A percentile compares a stretch with the other conserved stretches of the same genome.
These are phyloP conservation scores for Lithosia quadra DNA, from an alignment of 2,888 invertebrate species.

Conservation along the genomic window DNA sequence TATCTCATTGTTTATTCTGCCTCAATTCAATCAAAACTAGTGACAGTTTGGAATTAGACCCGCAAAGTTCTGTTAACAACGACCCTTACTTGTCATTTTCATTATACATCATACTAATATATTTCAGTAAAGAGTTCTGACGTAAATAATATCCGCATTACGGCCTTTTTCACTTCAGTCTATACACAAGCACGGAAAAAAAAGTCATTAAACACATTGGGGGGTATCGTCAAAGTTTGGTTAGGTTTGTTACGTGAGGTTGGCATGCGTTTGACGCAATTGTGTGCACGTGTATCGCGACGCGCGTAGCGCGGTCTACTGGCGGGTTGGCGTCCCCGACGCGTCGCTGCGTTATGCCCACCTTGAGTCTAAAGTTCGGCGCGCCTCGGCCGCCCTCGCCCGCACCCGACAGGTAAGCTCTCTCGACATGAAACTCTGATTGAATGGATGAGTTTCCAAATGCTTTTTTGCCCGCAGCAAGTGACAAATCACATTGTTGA, in stretches of 20 bases:
- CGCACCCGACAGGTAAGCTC: conserved; percentile 68
- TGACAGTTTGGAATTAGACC: conserved; percentile 47
- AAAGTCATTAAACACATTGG: conserved; percentile 33
- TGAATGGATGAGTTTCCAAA: conserved; percentile 57
- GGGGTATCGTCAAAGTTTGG: conserved; percentile 58
- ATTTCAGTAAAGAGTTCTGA: conserved; percentile 33
- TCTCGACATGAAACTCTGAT: conserved; percentile 56
- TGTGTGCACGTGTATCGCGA: conserved; percentile 48
- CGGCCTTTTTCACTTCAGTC: conserved; percentile 43
- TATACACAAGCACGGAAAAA: conserved; percentile 43
- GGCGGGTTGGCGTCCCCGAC: conserved; percentile 48
- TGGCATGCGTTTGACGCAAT: conserved; percentile 54
- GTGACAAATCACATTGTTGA: conserved; percentile 50
- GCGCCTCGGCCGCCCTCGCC: conserved; percentile 62
- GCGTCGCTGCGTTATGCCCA: conserved; percentile 51
- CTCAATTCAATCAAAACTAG: conserved; percentile 48
- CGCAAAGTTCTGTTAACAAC: conserved; percentile 46
- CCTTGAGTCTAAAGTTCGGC: conserved; percentile 55
- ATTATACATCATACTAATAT: conserved; percentile 49
- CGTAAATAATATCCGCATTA: conserved; percentile 31
- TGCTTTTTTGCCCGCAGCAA: conserved; percentile 48
- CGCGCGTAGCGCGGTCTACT: conserved; percentile 73
- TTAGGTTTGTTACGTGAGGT: conserved; percentile 56
- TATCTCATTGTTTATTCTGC: conserved; percentile 43
- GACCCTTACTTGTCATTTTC: conserved; percentile 50